phyloP scores from a whole-genome alignment of 2,888 invertebrate genomes.

The Drosophila monieri region DNA sequence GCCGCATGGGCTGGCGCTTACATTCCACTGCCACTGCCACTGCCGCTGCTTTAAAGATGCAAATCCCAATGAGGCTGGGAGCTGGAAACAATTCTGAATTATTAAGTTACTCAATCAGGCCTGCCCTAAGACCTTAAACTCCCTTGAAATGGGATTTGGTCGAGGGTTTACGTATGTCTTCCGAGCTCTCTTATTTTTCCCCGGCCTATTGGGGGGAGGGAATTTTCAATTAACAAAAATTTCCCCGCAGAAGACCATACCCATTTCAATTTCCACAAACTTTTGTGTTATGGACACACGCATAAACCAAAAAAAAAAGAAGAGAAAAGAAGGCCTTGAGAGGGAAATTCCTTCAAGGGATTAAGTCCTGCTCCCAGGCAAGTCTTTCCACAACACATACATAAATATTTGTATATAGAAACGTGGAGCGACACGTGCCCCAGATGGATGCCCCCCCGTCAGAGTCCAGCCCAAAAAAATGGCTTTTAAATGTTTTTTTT shows the following conservation, averaged over 20 bases:
- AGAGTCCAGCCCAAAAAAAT: background rate
- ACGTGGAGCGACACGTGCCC: constrained; percentile 40
- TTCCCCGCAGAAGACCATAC: background rate
- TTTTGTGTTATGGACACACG: constrained; percentile 15
- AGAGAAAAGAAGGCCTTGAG: background rate
- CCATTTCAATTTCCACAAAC: background rate
- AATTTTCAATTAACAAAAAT: constrained; percentile 42
- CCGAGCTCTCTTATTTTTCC: background rate
- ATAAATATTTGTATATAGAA: constrained; percentile 7
- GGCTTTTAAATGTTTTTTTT: constrained; percentile 42
- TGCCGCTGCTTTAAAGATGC: constrained; percentile 34
- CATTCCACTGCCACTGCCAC: constrained; percentile 6
- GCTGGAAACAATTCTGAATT: constrained; percentile 45
- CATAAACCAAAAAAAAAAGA: constrained; percentile 14
- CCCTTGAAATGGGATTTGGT: constrained; percentile 44
- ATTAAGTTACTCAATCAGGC: constrained; percentile 46
- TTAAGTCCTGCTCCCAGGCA: constrained; percentile 18
- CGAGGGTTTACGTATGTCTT: constrained; percentile 30
- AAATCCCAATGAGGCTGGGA: constrained; percentile 36
- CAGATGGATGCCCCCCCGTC: constrained; percentile 10
- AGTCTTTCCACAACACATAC: constrained; percentile 1
- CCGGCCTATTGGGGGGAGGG: constrained; percentile 2
- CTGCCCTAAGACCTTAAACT: constrained; percentile 42
- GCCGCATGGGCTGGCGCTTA: constrained; percentile 50
- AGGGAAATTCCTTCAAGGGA: constrained; percentile 21